Conservation (phyloP, 2,113 vertebrate species). For the Corythoichthys intestinalis region DNA sequence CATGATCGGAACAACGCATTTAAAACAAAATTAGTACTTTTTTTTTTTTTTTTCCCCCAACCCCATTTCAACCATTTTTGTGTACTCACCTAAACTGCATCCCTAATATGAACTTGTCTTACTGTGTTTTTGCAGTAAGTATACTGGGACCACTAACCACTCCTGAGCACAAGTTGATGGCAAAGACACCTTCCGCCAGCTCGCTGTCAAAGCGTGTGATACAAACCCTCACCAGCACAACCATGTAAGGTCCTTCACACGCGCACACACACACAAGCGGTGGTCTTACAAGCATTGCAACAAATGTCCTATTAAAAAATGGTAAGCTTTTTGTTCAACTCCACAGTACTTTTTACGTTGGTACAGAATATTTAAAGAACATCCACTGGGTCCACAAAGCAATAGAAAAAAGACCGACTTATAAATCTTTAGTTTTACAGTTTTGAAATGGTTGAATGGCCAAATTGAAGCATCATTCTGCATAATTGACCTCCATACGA, state of each 20-base stretch:
- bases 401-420: neutral
- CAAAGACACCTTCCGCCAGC: constrained; percentile 84
- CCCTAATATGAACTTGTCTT: neutral
- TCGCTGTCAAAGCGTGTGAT: constrained; percentile 85
- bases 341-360: neutral
- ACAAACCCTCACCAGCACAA: constrained; percentile 83
- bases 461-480: no score
- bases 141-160: constrained; percentile 89
- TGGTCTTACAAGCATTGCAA: neutral
- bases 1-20: no score
- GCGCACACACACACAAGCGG: no score
- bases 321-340: neutral
- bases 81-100: neutral
- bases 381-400: neutral
- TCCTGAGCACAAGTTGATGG: constrained; percentile 82
- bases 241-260: constrained; percentile 70
- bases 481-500: no score
- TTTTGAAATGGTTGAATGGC: no score
- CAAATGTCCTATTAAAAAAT: neutral
- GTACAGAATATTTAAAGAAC: neutral
- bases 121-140: constrained; percentile 73
- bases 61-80: neutral
- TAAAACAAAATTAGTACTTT: no score
- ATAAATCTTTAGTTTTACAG: neutral
- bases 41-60: no score